Percentiles rank a stretch among this genome's conserved stretches.
phyloP scores from a whole-genome alignment of 2,113 vertebrate genomes.

The Petaurus breviceps region DNA sequence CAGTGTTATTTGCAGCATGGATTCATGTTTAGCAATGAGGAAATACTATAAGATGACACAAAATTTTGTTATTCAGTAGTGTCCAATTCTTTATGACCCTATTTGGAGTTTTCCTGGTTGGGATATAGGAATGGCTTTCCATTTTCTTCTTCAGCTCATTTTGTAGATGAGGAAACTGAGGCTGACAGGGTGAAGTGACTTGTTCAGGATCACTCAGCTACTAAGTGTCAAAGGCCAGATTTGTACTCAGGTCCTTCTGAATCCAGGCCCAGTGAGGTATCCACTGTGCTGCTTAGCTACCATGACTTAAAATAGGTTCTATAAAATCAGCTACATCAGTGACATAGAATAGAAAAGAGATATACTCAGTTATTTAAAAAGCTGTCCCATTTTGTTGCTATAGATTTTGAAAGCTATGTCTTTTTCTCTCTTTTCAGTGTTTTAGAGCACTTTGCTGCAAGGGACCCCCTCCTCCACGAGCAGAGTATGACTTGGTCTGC shows the following conservation, averaged over 20 bases:
- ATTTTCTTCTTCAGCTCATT: background rate
- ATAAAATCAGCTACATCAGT: background rate
- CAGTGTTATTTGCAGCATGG: background rate
- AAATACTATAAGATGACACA: background rate
- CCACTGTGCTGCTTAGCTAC: background rate
- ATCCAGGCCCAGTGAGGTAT: background rate
- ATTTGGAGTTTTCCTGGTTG: background rate
- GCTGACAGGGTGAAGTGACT: background rate
- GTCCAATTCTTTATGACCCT: background rate
- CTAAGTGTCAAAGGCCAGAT: background rate
- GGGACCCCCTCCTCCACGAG: constrained; percentile 93
- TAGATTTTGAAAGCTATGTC: background rate
- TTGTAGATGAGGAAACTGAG: background rate
- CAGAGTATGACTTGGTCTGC: constrained; percentile 98
- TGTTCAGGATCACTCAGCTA: background rate
- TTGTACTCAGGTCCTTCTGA: no score
- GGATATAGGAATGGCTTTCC: background rate
- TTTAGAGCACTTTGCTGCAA: constrained; percentile 99
- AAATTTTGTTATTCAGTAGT: background rate
- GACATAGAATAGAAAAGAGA: background rate
- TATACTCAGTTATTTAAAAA: background rate
- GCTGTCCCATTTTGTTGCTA: background rate
- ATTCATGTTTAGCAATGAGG: background rate
- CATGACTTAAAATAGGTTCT: background rate
- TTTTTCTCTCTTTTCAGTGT: constrained; percentile 87